Evolutionary conservation across 2,888 invertebrate genomes (phyloP), one percentile per base, ranked within the genome.

Genomic region (Biston betularia): DNA sequence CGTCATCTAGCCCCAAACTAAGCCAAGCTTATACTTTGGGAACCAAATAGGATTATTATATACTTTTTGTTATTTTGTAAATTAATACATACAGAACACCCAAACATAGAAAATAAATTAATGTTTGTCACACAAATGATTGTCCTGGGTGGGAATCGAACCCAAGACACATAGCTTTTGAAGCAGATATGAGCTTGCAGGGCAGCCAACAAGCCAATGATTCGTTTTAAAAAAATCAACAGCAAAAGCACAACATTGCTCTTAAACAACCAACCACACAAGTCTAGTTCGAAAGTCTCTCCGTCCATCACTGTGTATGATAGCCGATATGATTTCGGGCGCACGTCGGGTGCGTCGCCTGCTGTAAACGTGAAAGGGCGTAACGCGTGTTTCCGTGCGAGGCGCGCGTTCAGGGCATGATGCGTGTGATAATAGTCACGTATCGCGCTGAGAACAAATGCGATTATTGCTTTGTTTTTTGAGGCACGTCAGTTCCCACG

Each of bases 341-440:
- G 50, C n/a, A 33, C 9, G 10, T 24, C 34, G 50, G 50, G 6
- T 33, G 15, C 8, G 48, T 57, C 63, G 57, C 58, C n/a, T 11
- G 38, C 34, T 64, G 11, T 64, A 64, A 65, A 65, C 9, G 11
- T 10, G 34, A 9, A 11, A 8, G 24, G 11, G 33, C 14, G 3
- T 65, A 53, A 58, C 50, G 44, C 10, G 59, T 48, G 50, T n/a
- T 53, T 64, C 55, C 59, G 48, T 14, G 14, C 33, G 40, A 50
- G 49, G 40, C 54, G 50, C 52, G 46, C 48, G 50, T 56, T 58
- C 42, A 40, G 42, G 58, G 33, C 33, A 58, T 62, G 53, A 66
- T 62, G 59, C 63, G 67, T 66, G 65, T 42, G 24, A 63, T 67
- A 63, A 67, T 54, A 58, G 67, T 63, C 67, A 63, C 67, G 63